Evolutionary conservation across 2,113 vertebrate species (phyloP).

Genomic region (Larimichthys crocea): DNA sequence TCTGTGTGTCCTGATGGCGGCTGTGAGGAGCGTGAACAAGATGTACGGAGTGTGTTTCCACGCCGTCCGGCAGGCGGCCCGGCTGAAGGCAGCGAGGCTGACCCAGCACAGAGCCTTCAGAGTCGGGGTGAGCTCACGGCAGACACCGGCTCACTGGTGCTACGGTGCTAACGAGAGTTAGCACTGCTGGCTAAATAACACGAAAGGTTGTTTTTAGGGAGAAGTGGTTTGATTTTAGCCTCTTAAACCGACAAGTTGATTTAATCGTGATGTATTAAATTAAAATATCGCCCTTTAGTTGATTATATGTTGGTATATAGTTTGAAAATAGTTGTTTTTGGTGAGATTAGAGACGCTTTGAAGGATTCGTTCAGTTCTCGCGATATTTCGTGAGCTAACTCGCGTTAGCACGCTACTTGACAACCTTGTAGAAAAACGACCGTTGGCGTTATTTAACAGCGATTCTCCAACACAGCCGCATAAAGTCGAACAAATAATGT

Average conservation of each 20-base stretch:
- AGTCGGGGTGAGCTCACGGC: slow-evolving; percentile 70
- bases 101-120: slow-evolving; percentile 76
- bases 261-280: too few species aligned
- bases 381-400: slow-evolving; percentile 17
- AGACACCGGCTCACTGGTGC: too few species aligned
- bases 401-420: background rate
- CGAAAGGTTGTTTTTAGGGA: slow-evolving; percentile 6
- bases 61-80: slow-evolving; percentile 60
- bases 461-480: fast-evolving
- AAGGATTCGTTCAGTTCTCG: background rate
- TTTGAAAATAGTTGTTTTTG: background rate
- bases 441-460: fast-evolving
- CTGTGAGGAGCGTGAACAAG: slow-evolving; percentile 67
- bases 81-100: slow-evolving; percentile 56
- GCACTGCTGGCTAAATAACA: background rate
- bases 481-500: background rate
- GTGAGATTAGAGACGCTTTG: background rate
- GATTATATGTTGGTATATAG: background rate
- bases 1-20: slow-evolving; percentile 66
- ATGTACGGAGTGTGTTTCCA: slow-evolving; percentile 72
- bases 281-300: fast-evolving
- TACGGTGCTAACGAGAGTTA: background rate
- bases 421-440: slow-evolving; percentile 8
- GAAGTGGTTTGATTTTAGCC: background rate
- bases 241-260: background rate